phyloP scores from a whole-genome alignment of 1,140 invertebrate species.

The Drosophila malerkotliana region DNA sequence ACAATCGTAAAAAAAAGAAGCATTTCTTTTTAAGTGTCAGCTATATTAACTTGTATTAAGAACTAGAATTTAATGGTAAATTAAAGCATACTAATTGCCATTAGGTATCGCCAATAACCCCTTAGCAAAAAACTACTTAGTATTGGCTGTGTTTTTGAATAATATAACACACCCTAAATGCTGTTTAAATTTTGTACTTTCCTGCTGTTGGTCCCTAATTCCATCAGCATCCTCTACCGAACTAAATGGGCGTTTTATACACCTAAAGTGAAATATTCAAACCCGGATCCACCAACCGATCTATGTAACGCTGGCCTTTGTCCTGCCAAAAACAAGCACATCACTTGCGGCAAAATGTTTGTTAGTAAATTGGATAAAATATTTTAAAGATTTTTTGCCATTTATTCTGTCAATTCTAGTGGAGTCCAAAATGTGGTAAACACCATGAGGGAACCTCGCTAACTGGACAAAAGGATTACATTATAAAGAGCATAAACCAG shows the following conservation, averaged over 20 bases:
- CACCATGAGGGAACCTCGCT: slow-evolving; percentile 6
- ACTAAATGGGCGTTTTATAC: neutral
- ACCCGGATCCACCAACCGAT: neutral
- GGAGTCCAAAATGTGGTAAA: slow-evolving; percentile 5
- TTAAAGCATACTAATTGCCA: neutral
- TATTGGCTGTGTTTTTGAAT: too few relatives aligned
- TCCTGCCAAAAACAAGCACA: neutral
- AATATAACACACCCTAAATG: too few relatives aligned
- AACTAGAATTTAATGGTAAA: neutral
- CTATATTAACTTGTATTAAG: too few relatives aligned
- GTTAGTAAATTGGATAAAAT: slow-evolving; percentile 18
- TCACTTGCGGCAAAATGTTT: slow-evolving; percentile 4
- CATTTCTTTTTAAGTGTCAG: neutral
- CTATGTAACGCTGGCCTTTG: slow-evolving; percentile 16
- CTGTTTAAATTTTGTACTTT: neutral
- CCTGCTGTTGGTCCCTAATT: neutral
- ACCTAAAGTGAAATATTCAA: neutral
- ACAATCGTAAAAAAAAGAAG: too few relatives aligned
- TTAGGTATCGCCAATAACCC: neutral
- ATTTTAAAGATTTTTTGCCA: too few relatives aligned
- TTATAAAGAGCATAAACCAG: neutral
- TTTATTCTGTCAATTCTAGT: neutral
- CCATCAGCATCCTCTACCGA: neutral
- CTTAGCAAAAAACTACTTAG: neutral
- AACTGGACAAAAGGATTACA: neutral